phyloP scores from a whole-genome alignment of 2,113 vertebrate genomes.

The Cebus imitator region DNA sequence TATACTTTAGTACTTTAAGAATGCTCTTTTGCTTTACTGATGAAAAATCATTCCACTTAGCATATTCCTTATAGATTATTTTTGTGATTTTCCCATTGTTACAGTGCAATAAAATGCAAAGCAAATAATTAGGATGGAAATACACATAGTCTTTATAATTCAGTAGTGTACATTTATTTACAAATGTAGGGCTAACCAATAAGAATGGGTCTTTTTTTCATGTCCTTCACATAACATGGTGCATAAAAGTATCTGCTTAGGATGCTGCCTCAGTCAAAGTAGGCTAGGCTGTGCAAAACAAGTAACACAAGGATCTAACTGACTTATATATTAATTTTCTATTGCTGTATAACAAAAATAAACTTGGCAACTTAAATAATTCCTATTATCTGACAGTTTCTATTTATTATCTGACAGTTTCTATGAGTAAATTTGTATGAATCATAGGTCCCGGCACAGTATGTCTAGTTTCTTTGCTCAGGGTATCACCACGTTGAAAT shows the following conservation, averaged over 20 bases:
- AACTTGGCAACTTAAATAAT: background rate
- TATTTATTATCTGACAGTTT: background rate
- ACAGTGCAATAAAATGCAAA: background rate
- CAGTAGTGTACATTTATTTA: background rate
- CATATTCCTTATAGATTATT: background rate
- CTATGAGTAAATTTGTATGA: background rate
- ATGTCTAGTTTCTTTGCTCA: background rate
- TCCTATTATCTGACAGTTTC: background rate
- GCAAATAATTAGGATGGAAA: background rate
- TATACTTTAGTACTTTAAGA: background rate
- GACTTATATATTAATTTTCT: background rate
- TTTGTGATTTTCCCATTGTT: background rate
- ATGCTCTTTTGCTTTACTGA: slow-evolving; percentile 31
- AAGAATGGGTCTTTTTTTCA: background rate
- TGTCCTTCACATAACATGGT: background rate
- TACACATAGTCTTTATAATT: slow-evolving; percentile 11
- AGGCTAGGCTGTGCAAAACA: background rate
- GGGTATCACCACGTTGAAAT: background rate
- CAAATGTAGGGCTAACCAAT: background rate
- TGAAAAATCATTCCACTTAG: background rate
- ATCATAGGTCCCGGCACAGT: background rate
- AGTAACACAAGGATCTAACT: background rate
- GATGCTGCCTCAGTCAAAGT: background rate
- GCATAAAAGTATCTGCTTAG: background rate
- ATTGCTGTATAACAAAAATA: background rate